Base-by-base conservation (phyloP, 1,140 invertebrate genomes). In the Temnothorax longispinosus region DNA sequence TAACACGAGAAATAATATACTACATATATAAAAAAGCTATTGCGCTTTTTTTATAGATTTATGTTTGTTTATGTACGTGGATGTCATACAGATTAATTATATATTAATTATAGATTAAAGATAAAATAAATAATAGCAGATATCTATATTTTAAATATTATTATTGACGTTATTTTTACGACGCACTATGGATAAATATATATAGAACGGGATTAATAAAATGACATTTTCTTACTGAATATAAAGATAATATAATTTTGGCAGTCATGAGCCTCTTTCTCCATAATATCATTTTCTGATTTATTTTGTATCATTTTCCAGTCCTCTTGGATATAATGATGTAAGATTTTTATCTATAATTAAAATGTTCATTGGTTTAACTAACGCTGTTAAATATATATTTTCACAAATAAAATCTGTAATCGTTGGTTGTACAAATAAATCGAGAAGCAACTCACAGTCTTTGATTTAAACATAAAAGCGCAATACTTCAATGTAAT, bases 281-380 rank as follows among this genome's bases (percentile, higher is more conserved):
- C 7, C 27, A 87, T n/a, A 47, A 84, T 87, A 41, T 87, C 38
- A n/a, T 11, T n/a, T 84, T 87, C 78, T 50, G 41, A 18, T 21
- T 86, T 77, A n/a, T 21, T 21, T 50, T 11, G 47, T 13, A 80
- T 18, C 18, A 50, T 32, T 2, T 41, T 81, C 76, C 76, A 86
- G 7, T 86, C 85, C 5, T 81, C 15, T 21, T 58, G 52, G 0
- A 86, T 62, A 32, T 15, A 13, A 41, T 81, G 10, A 11, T 71
- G 35, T 4, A 86, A 13, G 47, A 35, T 62, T 69, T 21, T 21
- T 38, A 86, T 62, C 76, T 86, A 44, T 38, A 27, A 62, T 52
- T 64, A 7, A 52, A 62, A 58, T 10, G 1, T 65, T 44, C 21
- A 64, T 64, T 52, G 6, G 5, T n/a, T 76, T 47, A 54, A 44